A percentile compares a stretch with the other conserved stretches of the same genome.
phyloP scores from a whole-genome alignment of 2,797 vertebrate species.

The Mionectes olivaceus region DNA sequence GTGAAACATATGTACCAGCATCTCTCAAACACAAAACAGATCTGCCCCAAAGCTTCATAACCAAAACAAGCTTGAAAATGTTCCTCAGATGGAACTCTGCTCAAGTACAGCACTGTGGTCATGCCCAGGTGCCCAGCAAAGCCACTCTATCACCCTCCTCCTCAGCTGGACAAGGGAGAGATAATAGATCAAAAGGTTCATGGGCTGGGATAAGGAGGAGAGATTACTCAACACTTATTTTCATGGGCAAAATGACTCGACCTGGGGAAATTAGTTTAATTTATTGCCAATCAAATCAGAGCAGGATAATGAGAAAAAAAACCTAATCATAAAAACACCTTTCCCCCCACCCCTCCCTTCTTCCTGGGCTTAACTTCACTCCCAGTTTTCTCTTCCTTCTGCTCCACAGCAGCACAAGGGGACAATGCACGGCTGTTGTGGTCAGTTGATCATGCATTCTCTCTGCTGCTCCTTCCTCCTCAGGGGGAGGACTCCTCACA shows the following conservation, averaged over 20 bases:
- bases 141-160: neutral
- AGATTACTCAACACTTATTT: neutral
- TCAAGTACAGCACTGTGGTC: neutral
- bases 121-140: neutral
- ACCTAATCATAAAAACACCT: neutral
- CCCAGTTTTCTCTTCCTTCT: neutral
- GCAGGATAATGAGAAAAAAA: neutral
- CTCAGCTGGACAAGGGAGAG: neutral
- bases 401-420: neutral
- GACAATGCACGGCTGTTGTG: neutral
- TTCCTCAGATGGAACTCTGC: neutral
- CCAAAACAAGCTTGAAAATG: neutral
- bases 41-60: neutral
- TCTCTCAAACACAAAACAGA: neutral
- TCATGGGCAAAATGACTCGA: neutral
- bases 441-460: neutral
- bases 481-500: neutral
- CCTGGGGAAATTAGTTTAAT: neutral
- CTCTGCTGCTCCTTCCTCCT: neutral
- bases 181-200: neutral
- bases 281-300: neutral
- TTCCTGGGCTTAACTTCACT: neutral
- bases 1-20: neutral
- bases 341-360: neutral
- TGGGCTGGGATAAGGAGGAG: neutral